Base-by-base conservation (phyloP, 2,888 invertebrate species). In the Andrena trimmerana region DNA sequence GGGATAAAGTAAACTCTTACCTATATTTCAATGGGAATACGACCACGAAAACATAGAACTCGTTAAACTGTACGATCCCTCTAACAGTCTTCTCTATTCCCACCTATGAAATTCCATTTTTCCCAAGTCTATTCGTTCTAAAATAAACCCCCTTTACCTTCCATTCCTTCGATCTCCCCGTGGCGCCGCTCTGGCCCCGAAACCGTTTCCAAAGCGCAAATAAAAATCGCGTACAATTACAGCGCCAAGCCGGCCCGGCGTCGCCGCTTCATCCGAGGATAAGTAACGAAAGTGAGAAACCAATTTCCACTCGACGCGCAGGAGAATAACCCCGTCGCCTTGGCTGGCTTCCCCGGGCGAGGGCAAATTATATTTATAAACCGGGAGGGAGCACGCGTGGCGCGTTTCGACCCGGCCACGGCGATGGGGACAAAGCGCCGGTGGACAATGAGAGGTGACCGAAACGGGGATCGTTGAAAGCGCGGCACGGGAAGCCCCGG, bases 381-480 rank as follows among this genome's bases (percentile, higher is more conserved):
- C 60, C 31, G 10, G 7, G 0, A 10, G 42, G 8, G 16, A 20
- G 57, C 33, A 8, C 59, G 71, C 65, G 68, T 69, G 69, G 69
- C 24, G 20, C 48, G 69, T 27, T 54, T 42, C 63, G 57, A 42
- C 54, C 57, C 50, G 42, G 13, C 42, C 42, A 42, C 7, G 31
- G n/a, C 60, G 10, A 10, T 13, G 24, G 13, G 31, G 29, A 50
- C 10, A 33, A 54, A 54, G n/a, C 13, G 3, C 8, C 6, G 20
- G 20, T 33, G 70, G 71, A 66, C 77, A 77, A 67, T 67, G 31
- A 66, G 20, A 68, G 60, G 63, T 31, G 67, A n/a, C 78, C 73
- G 76, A 72, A 75, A 83, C 52, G 59, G 65, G 20, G 71, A n/a
- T 71, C 71, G 27, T 67, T 57, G 66, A 48, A 52, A 52, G 50